Conservation (phyloP, 2,797 vertebrate species). For the Sebastes diploproa region DNA sequence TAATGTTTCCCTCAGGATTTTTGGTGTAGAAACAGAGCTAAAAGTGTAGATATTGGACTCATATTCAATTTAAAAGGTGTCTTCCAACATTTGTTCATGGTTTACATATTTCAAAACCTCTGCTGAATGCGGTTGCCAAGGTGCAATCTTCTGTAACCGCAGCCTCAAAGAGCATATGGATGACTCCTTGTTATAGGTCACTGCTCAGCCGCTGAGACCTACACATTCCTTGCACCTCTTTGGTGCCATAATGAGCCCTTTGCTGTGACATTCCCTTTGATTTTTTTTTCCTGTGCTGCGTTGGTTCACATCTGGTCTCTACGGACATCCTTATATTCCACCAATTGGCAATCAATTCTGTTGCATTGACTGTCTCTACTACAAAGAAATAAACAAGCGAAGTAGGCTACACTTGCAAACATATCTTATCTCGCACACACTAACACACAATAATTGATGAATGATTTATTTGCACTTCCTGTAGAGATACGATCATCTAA, state of each 20-base stretch:
- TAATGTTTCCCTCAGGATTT: not conserved
- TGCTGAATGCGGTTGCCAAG: conserved; percentile 11
- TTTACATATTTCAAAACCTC: not conserved
- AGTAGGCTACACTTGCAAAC: not conserved
- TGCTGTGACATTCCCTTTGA: conserved; percentile 50
- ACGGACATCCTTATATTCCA: not conserved
- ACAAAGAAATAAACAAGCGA: conserved; percentile 12
- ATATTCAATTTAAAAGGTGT: not conserved
- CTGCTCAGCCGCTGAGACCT: conserved; percentile 38
- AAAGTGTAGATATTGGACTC: not conserved
- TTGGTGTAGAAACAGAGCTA: not conserved
- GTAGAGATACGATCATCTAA: too few relatives aligned
- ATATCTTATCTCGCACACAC: not conserved
- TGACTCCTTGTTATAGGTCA: conserved; percentile 50
- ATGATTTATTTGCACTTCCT: conserved; percentile 52
- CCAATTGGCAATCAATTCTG: conserved; percentile 40
- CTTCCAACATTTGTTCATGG: not conserved
- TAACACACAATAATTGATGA: conserved; percentile 16
- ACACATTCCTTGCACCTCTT: conserved; percentile 19
- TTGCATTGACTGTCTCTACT: not conserved
- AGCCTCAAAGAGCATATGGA: conserved; percentile 21
- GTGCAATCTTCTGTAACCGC: not conserved
- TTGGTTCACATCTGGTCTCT: conserved; percentile 24
- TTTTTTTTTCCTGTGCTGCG: not conserved
- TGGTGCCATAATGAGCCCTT: conserved; percentile 55